These are phyloP conservation scores for Odontomachus brunneus DNA, from an alignment of 1,140 invertebrate genomes.

Conservation along the genomic window DNA sequence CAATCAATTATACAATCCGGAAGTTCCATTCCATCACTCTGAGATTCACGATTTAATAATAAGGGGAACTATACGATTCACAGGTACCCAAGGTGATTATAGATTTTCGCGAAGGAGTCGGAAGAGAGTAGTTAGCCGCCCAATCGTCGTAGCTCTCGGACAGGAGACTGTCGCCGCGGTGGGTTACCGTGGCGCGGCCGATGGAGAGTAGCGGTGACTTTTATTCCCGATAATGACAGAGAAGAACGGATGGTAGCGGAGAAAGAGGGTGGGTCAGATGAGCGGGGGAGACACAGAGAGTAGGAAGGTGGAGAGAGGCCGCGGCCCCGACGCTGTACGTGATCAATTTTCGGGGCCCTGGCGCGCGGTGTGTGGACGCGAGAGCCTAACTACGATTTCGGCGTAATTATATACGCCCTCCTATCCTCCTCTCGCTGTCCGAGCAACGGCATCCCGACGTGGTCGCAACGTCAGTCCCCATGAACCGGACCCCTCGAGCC, in stretches of 20 bases:
- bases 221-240: slow-evolving; percentile 86
- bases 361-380: slow-evolving; percentile 62
- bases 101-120: too few species aligned
- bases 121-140: too few species aligned
- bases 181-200: slow-evolving; percentile 76
- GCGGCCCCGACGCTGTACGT: slow-evolving; percentile 77
- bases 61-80: too few species aligned
- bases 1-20: too few species aligned
- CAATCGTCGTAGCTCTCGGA: slow-evolving; percentile 30
- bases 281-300: slow-evolving; percentile 57
- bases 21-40: too few species aligned
- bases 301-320: slow-evolving; percentile 65
- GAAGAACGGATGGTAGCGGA: slow-evolving; percentile 61
- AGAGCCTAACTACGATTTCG: slow-evolving; percentile 81
- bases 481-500: too few species aligned
- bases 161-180: slow-evolving; percentile 81
- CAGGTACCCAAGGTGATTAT: too few species aligned
- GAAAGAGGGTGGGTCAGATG: slow-evolving; percentile 60
- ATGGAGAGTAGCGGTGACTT: slow-evolving; percentile 84
- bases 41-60: too few species aligned
- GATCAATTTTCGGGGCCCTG: slow-evolving; percentile 83
- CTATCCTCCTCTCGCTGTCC: slow-evolving; percentile 54
- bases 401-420: slow-evolving; percentile 81
- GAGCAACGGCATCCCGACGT: slow-evolving; percentile 54
- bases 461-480: slow-evolving; percentile 48